Evolutionary conservation across 2,888 invertebrate genomes (phyloP).

Genomic region (Sinotaia quadrata): DNA sequence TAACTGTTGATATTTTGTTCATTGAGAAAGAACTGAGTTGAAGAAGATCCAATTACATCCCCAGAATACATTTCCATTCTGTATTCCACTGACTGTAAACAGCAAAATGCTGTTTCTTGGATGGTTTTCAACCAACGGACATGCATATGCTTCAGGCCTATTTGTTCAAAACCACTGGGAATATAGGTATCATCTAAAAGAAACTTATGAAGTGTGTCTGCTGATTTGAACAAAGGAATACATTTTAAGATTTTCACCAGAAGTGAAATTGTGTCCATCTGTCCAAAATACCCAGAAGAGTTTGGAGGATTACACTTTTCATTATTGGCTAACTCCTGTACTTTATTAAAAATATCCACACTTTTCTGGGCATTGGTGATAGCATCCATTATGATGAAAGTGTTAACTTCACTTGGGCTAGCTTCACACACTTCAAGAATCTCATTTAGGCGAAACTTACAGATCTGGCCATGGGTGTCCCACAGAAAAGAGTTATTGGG

Average conservation of each 20-base stretch:
- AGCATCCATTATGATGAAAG: neutral
- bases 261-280: constrained; percentile 30
- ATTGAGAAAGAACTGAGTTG: constrained; percentile 2
- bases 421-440: constrained; percentile 5
- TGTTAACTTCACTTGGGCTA: neutral
- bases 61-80: neutral
- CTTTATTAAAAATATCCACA: constrained; percentile 19
- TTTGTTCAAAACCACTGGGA: neutral
- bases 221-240: neutral
- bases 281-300: constrained; percentile 39
- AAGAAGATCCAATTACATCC: neutral
- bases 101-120: neutral
- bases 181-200: neutral
- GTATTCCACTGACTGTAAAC: constrained; percentile 9
- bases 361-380: constrained; percentile 26
- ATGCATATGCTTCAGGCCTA: neutral
- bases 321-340: constrained; percentile 30
- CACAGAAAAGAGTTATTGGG: constrained; percentile 52
- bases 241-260: constrained; percentile 32
- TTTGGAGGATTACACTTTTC: constrained; percentile 28
- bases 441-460: constrained; percentile 39
- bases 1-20: constrained; percentile 9
- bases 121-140: constrained; percentile 2
- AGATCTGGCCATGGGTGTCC: constrained; percentile 60
- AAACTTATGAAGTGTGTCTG: constrained; percentile 3